These are phyloP conservation scores for Peromyscus nudipes DNA, from an alignment of 2,797 vertebrate species.

Conservation along the genomic window DNA sequence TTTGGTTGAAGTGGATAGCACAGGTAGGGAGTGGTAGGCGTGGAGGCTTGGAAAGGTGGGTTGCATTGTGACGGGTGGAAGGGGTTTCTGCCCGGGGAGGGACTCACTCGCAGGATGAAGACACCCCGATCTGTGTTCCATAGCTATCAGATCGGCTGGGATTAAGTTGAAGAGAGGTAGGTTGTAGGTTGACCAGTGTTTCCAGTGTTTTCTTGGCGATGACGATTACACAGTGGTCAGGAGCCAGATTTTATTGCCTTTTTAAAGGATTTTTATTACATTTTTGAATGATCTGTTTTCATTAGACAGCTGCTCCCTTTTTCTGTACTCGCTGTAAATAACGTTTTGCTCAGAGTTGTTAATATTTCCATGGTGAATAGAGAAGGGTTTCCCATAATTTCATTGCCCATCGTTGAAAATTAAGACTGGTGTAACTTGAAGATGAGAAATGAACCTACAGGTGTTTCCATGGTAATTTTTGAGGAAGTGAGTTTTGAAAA, in stretches of 20 bases:
- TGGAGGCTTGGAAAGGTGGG: neutral
- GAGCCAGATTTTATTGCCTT: constrained; percentile 21
- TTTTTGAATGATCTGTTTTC: neutral
- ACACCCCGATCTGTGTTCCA: neutral
- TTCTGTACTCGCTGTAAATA: constrained; percentile 41
- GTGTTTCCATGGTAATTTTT: constrained; percentile 16
- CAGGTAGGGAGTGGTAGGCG: neutral
- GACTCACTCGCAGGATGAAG: neutral
- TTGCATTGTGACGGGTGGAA: neutral
- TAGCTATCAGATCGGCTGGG: neutral
- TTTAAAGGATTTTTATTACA: neutral
- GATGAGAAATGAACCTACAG: constrained; percentile 30
- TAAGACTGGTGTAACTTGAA: constrained; percentile 29
- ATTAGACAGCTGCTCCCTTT: neutral
- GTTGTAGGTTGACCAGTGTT: neutral
- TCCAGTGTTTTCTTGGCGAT: neutral
- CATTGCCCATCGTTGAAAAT: constrained; percentile 53
- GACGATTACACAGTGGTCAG: neutral
- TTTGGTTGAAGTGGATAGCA: neutral
- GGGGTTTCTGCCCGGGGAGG: neutral
- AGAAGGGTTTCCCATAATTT: constrained; percentile 26
- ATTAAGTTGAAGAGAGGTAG: constrained; percentile 44
- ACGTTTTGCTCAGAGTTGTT: constrained; percentile 51
- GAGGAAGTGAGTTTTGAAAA: constrained; percentile 58
- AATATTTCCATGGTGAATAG: constrained; percentile 46